Evolutionary conservation across 2,797 vertebrate species (phyloP).

Genomic region (Pelobates cultripes): DNA sequence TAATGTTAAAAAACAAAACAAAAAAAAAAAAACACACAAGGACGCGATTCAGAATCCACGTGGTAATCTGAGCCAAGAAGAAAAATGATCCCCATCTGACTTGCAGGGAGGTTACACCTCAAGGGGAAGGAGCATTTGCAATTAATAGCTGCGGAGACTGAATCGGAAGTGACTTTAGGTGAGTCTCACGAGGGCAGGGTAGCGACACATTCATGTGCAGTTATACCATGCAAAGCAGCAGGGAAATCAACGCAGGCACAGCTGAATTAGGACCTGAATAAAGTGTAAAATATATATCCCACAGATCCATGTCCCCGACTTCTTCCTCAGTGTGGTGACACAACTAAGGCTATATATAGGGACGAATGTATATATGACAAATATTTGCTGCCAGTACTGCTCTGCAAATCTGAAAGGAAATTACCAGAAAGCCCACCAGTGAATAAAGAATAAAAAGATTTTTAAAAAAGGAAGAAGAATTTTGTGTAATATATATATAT

Average conservation of each 20-base stretch:
- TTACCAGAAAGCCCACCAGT: too few species aligned
- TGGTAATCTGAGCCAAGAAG: conserved; percentile 17
- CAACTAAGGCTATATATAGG: conserved; percentile 7
- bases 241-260: conserved; percentile 44
- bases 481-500: too few species aligned
- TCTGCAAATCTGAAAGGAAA: too few species aligned
- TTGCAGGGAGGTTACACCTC: conserved; percentile 40
- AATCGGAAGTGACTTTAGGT: conserved; percentile 34
- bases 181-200: conserved; percentile 17
- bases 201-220: conserved; percentile 10
- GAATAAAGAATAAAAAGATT: too few species aligned
- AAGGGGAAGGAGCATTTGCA: conserved; percentile 34
- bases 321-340: background rate
- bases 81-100: conserved; percentile 29
- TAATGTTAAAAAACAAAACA: too few species aligned
- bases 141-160: conserved; percentile 43
- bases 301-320: conserved; percentile 15
- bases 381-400: too few species aligned
- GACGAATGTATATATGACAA: background rate
- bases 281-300: background rate
- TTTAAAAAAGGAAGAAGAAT: too few species aligned
- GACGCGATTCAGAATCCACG: conserved; percentile 12
- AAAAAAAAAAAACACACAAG: too few species aligned
- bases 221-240: conserved; percentile 45
- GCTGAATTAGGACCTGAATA: conserved; percentile 13